These are phyloP conservation scores for Microplitis demolitor DNA, from an alignment of 1,140 invertebrate genomes.

Conservation along the genomic window DNA sequence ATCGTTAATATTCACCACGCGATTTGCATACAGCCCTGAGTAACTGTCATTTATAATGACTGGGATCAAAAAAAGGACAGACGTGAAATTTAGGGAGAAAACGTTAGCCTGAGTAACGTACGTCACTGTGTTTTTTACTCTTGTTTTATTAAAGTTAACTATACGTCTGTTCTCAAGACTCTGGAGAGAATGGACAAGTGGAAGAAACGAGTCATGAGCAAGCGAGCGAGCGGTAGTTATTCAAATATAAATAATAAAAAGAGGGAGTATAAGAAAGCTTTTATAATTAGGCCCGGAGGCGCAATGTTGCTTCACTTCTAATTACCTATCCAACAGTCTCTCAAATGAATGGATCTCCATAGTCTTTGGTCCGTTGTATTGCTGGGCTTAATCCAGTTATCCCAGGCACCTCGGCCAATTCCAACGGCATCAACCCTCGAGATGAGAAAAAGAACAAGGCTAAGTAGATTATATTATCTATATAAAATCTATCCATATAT, in stretches of 20 bases:
- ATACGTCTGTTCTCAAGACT: too few relatives aligned
- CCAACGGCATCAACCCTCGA: background rate
- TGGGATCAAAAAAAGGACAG: too few relatives aligned
- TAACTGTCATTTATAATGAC: too few relatives aligned
- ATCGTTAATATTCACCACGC: too few relatives aligned
- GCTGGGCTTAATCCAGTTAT: slow-evolving; percentile 30
- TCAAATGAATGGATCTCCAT: slow-evolving; percentile 40
- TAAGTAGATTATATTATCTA: background rate
- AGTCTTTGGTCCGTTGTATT: slow-evolving; percentile 8
- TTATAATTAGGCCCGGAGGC: slow-evolving; percentile 59
- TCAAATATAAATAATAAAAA: slow-evolving; percentile 19
- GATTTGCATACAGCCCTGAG: too few relatives aligned
- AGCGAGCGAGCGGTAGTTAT: too few relatives aligned
- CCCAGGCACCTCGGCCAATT: background rate
- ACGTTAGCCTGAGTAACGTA: too few relatives aligned
- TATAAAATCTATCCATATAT: background rate
- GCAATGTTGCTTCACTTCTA: slow-evolving; percentile 53
- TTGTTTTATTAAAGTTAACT: too few relatives aligned
- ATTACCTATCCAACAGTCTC: slow-evolving; percentile 58
- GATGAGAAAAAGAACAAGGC: background rate
- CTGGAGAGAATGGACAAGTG: too few relatives aligned
- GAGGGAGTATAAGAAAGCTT: slow-evolving; percentile 35
- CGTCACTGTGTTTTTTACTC: too few relatives aligned
- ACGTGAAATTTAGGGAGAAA: too few relatives aligned
- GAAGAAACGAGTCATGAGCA: too few relatives aligned